A percentile compares a stretch with the other conserved stretches of the same genome.
These are phyloP conservation scores for Nannoperca obscura DNA, from an alignment of 2,797 vertebrate genomes.

Conservation along the genomic window DNA sequence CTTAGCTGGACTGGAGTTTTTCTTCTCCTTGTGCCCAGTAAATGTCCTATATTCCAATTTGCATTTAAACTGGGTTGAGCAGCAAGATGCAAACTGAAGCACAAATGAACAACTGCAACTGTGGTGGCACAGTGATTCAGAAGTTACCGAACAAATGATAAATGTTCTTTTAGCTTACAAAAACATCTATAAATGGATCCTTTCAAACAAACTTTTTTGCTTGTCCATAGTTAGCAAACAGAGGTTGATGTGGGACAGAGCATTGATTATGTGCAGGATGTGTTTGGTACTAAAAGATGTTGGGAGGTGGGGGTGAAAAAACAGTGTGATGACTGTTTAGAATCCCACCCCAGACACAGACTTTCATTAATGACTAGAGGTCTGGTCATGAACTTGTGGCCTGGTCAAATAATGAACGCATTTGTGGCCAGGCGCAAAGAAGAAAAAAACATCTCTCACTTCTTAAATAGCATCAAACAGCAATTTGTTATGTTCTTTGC, in stretches of 20 bases:
- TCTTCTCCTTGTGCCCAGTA: background rate
- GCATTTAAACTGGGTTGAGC: conserved; percentile 17
- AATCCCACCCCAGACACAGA: conserved; percentile 72
- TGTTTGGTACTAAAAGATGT: conserved; percentile 80
- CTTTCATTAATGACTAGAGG: conserved; percentile 76
- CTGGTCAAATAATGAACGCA: conserved; percentile 77
- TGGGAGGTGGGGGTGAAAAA: conserved; percentile 61
- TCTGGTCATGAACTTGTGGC: conserved; percentile 78
- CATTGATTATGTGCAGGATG: conserved; percentile 78
- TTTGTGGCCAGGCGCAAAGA: conserved; percentile 58
- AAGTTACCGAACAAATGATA: conserved; percentile 65
- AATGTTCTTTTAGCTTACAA: conserved; percentile 74
- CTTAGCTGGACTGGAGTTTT: background rate
- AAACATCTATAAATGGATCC: conserved; percentile 74
- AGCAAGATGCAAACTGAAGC: conserved; percentile 22
- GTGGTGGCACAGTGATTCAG: conserved; percentile 44
- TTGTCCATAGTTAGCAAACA: conserved; percentile 76
- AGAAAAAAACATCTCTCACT: conserved; percentile 62
- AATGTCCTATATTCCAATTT: conserved; percentile 26
- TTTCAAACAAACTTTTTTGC: conserved; percentile 74
- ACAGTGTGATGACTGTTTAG: conserved; percentile 81
- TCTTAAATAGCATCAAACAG: conserved; percentile 67
- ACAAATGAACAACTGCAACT: conserved; percentile 29
- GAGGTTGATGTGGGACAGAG: conserved; percentile 77
- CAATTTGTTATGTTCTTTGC: conserved; percentile 45